Conservation (phyloP, 2,113 vertebrate genomes). For the Elgaria multicarinata region DNA sequence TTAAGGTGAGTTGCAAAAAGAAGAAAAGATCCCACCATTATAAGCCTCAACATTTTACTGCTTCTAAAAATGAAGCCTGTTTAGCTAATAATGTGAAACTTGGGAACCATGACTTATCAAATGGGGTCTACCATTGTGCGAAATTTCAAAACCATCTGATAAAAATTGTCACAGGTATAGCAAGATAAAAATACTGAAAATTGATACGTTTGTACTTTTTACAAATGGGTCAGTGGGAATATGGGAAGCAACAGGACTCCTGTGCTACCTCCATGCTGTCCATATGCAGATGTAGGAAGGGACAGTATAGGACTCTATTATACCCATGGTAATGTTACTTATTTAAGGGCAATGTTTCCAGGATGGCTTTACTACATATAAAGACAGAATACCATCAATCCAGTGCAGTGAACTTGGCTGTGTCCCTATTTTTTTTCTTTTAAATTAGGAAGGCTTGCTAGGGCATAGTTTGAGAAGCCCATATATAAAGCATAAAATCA, state of each 20-base stretch:
- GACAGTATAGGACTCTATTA: not conserved
- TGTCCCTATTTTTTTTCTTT: not conserved
- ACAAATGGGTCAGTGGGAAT: not conserved
- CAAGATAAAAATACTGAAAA: too few relatives aligned
- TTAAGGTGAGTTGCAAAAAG: too few relatives aligned
- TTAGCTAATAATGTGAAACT: too few relatives aligned
- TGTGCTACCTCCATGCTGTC: not conserved
- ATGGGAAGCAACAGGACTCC: not conserved
- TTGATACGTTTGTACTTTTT: too few relatives aligned
- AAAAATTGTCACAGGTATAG: too few relatives aligned
- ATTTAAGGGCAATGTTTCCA: not conserved
- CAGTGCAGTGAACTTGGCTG: not conserved
- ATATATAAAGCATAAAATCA: constrained; percentile 56
- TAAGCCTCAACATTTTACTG: too few relatives aligned
- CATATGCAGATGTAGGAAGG: not conserved
- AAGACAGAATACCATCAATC: not conserved
- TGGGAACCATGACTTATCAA: too few relatives aligned
- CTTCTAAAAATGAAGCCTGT: too few relatives aligned
- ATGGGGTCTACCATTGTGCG: too few relatives aligned
- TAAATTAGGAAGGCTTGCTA: not conserved
- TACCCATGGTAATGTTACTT: not conserved
- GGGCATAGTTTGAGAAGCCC: not conserved
- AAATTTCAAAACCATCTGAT: too few relatives aligned
- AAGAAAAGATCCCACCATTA: too few relatives aligned
- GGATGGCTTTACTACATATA: not conserved